Base-by-base conservation (phyloP, 2,797 vertebrate genomes). In the Poeciliopsis presidionis region DNA sequence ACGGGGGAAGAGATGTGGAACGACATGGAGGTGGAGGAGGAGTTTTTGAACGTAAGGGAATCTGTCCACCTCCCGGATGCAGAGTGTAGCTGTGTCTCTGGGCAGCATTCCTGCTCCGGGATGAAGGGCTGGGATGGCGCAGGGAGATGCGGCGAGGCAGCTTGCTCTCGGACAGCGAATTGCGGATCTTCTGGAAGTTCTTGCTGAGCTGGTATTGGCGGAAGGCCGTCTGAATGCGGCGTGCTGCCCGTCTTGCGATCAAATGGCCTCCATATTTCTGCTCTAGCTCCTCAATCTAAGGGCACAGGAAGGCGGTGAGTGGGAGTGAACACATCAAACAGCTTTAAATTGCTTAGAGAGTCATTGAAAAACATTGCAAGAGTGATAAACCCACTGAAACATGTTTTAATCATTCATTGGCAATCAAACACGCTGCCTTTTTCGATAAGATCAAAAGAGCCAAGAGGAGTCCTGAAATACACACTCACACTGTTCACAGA, bases 151-250 rank as follows among this genome's bases (percentile, higher is more conserved):
- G 97, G 5, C 98, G 96, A 0, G 98, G 98, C 84, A 98, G 93
- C 86, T 98, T 97, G 84, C 98, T 98, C 92, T 99, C 98, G 6
- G 98, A 96, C 73, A 99, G 95, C 0, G 98, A 99, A 94, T 98
- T 99, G 47, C 98, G 97, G 87, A 99, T 99, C 94, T 99, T 99
- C 90, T 99, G 97, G 74, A 99, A 99, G 96, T 99, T 99, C 94
- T 98, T 98, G 95, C 98, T 99, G 88, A 99, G 97, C 94, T 99
- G 98, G 90, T 99, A 99, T 93, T 99, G 98, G 80, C 98, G 96
- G 94, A 99, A 99, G 1, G 98, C 98, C 0, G 96, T 99, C 94
- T 99, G 98, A 88, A 99, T 99, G 75, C 98, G 98, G 86, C 98
- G 98, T 45, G 98, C 98, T 5, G 98, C 98, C 13, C 97, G 94